Evolutionary conservation across 1,140 invertebrate species (phyloP), one percentile per base, ranked within the genome.

Genomic region (Drosophila prosaltans): DNA sequence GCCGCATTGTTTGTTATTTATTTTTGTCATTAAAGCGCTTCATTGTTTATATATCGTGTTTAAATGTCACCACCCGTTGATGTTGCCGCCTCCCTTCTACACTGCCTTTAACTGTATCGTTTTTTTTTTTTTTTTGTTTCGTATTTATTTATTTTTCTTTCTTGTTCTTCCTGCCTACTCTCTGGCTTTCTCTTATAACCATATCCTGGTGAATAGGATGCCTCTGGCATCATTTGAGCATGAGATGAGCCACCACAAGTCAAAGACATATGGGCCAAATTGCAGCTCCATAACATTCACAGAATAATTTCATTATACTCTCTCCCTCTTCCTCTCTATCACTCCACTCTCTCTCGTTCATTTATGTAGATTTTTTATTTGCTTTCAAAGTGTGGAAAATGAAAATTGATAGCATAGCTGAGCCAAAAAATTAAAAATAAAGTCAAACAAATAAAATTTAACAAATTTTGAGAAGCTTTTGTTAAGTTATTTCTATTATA

Each of bases 11-110:
- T 72, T 69, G 58, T 73, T 80, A 85, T 81, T 85, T 75, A 75
- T 76, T 75, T 75, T 77, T 65, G 58, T 71, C 78, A 88, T 82
- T 86, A 77, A 88, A 88, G 64, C 75, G 74, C 74, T 77, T 77
- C 59, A 59, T 59, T 59, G 57, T 59, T 59, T 59, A 59, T 59
- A 59, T 59, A 59, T 59, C 57, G 57, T 59, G 57, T 59, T 59
- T 59, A 59, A 59, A 59, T 59, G 57, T 59, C 57, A 59, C 30
- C 57, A 59, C 57, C 57, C 57, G 8, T 24, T 30, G 16, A 11
- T 55, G 2, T 9, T 24, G 45, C 45, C 26, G 8, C 48, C 8
- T 8, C 32, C 45, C 69, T 21, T 32, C 55, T 30, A 21, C 40
- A n/a, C 45, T n/a, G 11, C 30, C 30, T 28, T 6, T 5, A 36